Evolutionary conservation across 2,888 invertebrate genomes (phyloP).

Genomic region (Eristalinus sepulchralis): DNA sequence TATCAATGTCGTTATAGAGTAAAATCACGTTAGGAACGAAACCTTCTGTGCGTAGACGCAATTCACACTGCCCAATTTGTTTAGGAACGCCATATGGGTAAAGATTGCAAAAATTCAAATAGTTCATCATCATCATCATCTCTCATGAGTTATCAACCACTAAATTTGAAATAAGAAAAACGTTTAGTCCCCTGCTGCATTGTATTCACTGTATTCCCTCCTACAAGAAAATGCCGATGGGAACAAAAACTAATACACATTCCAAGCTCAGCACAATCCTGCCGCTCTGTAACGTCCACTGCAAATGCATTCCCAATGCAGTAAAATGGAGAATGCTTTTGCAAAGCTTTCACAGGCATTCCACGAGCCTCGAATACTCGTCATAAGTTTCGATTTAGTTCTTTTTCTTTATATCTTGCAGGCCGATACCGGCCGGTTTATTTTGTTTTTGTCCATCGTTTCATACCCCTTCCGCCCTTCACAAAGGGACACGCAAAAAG

Average conservation of each 20-base stretch:
- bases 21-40: too few species aligned
- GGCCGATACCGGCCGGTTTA: constrained; percentile 52
- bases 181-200: too few species aligned
- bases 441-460: constrained; percentile 50
- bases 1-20: too few species aligned
- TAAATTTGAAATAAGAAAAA: too few species aligned
- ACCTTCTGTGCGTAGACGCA: too few species aligned
- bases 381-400: not conserved
- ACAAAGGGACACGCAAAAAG: constrained; percentile 4
- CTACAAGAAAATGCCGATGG: not conserved
- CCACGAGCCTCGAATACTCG: constrained; percentile 6
- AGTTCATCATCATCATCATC: too few species aligned
- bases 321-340: constrained; percentile 34
- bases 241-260: constrained; percentile 8
- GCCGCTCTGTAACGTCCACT: not conserved
- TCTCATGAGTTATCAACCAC: too few species aligned
- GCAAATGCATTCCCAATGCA: constrained; percentile 48
- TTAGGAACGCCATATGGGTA: too few species aligned
- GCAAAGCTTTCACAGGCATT: constrained; percentile 15
- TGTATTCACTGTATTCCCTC: not conserved
- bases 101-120: too few species aligned
- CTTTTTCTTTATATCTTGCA: constrained; percentile 12
- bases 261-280: constrained; percentile 7
- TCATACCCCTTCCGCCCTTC: constrained; percentile 30
- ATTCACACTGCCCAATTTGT: too few species aligned